Evolutionary conservation across 2,888 invertebrate species (phyloP), one percentile per base, ranked within the genome.

Genomic region (Pterostichus niger): DNA sequence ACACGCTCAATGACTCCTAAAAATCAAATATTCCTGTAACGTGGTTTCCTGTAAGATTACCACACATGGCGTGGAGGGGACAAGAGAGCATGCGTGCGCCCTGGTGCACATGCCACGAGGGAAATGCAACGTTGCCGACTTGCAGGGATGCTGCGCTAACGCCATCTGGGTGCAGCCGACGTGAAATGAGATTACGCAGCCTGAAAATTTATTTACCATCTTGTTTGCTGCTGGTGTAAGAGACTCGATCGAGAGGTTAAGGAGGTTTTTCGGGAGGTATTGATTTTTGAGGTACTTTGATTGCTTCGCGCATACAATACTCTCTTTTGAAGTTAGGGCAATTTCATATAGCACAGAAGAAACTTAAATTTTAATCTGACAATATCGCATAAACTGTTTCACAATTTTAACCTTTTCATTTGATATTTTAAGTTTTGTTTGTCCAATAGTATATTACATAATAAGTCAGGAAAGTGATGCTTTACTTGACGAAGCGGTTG

Each of bases 101-200:
- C 49, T 9, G 15, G 49, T 24, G 75, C 49, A 24, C 24, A 46
- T 15, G 54, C 46, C 81, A 68, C 71, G 13, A 17, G 71, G 81
- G 71, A 81, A 71, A 81, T 81, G 81, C 86, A 85, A 40, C 84
- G 64, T 64, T 91, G 31, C 84, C 90, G 3, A 78, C 90, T 33
- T 88, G 90, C 17, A 86, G 89, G 15, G 31, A 87, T 89, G 75
- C 87, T 91, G 0, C 85, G 85, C 52, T 90, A 90, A 85, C 90
- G 88, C 84, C 84, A 86, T 31, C 84, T 88, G 44, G 88, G 68
- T 82, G 82, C 82, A 82, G 15, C 52, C n/a, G 40, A 56, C 82
- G 82, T 82, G 82, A 82, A 82, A 82, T 82, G 46, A 76, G 82
- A 82, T 82, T 76, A 82, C 75, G 56, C 49, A 68, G 68, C 68